Conservation (phyloP, 2,888 invertebrate genomes). For the Hermaeophaga mercurialis region DNA sequence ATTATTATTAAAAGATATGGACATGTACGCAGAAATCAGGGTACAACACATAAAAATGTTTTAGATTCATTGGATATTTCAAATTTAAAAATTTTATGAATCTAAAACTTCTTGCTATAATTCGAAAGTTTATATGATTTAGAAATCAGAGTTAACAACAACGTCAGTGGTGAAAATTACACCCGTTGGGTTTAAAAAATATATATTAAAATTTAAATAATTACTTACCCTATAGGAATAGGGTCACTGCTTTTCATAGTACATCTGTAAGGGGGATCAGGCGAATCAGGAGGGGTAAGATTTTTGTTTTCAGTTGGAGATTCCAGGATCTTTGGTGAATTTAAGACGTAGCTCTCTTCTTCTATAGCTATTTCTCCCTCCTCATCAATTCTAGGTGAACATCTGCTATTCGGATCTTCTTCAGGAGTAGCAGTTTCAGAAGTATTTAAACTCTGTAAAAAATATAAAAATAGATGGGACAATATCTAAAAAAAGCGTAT, state of each 20-base stretch:
- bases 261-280: slow-evolving; percentile 48
- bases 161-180: too few species aligned
- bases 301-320: slow-evolving; percentile 33
- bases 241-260: slow-evolving; percentile 70
- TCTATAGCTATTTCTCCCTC: slow-evolving; percentile 62
- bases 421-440: slow-evolving; percentile 64
- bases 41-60: too few species aligned
- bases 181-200: too few species aligned
- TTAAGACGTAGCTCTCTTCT: slow-evolving; percentile 43
- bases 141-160: too few species aligned
- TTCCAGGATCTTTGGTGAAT: slow-evolving; percentile 37
- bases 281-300: slow-evolving; percentile 38
- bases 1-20: too few species aligned
- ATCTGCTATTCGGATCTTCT: slow-evolving; percentile 51
- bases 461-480: background rate
- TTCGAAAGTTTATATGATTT: too few species aligned
- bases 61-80: too few species aligned
- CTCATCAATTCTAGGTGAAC: slow-evolving; percentile 71
- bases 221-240: slow-evolving; percentile 74
- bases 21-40: too few species aligned
- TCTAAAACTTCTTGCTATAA: too few species aligned
- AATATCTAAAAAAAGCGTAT: background rate
- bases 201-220: too few species aligned
- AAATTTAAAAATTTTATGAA: too few species aligned
- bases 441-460: slow-evolving; percentile 65